phyloP scores from a whole-genome alignment of 2,888 invertebrate species.

The Amphipoea oculea region DNA sequence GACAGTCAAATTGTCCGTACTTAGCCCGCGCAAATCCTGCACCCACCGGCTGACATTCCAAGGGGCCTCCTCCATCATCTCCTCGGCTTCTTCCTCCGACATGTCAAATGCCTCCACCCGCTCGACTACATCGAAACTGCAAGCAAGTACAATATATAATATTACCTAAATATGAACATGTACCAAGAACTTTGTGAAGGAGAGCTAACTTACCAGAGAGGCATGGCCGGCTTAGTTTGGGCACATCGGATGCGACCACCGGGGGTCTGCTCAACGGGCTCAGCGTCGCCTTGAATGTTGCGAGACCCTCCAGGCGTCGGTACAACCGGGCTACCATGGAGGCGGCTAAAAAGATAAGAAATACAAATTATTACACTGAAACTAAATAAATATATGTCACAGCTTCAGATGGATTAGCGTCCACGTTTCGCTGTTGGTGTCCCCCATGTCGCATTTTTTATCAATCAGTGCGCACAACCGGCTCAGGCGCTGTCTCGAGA shows the following conservation, averaged over 20 bases:
- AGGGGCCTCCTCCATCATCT: not conserved
- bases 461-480: no score
- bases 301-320: not conserved
- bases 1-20: no score
- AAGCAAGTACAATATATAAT: not conserved
- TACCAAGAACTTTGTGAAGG: not conserved
- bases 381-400: not conserved
- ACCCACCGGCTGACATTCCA: constrained; percentile 1
- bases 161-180: not conserved
- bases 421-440: no score
- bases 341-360: not conserved
- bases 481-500: no score
- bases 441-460: no score
- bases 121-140: not conserved
- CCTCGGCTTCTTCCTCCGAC: not conserved
- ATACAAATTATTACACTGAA: not conserved
- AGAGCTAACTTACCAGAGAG: constrained; percentile 7
- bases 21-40: not conserved
- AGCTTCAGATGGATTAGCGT: no score
- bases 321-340: not conserved
- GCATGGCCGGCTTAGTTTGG: not conserved
- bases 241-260: not conserved
- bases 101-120: constrained; percentile 1
- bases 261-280: not conserved
- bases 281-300: not conserved